Evolutionary conservation across 1,140 invertebrate species (phyloP).

Genomic region (Apocrypta bakeri): DNA sequence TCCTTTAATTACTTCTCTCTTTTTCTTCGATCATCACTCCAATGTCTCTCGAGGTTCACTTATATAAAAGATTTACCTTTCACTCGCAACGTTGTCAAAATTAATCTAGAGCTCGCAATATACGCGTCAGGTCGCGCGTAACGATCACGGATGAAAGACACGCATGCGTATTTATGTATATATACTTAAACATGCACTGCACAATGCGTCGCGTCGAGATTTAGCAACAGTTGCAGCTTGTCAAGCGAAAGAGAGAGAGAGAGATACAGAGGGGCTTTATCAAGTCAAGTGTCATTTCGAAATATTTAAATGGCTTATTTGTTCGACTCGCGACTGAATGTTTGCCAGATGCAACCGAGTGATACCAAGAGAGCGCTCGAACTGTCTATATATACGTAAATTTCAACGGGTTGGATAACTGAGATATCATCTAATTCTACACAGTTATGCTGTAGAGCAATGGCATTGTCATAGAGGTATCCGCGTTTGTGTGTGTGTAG

Average conservation of each 20-base stretch:
- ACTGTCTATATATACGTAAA: neutral
- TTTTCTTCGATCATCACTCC: constrained; percentile 4
- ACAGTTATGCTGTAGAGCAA: no score
- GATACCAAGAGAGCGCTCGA: neutral
- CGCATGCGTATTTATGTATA: neutral
- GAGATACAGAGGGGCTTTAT: neutral
- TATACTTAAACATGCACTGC: constrained; percentile 43
- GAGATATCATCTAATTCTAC: neutral
- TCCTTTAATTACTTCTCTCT: constrained; percentile 7
- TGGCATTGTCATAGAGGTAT: neutral
- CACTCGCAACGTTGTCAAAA: constrained; percentile 1
- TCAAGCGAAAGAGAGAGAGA: no score
- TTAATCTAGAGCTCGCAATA: neutral
- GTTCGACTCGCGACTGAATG: neutral
- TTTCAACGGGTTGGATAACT: constrained; percentile 18
- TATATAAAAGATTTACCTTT: constrained; percentile 4
- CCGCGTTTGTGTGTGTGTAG: no score
- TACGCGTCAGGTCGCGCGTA: neutral
- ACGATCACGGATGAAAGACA: neutral
- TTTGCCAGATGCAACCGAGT: constrained; percentile 11
- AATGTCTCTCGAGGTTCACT: neutral
- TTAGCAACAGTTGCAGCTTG: neutral
- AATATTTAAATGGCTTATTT: constrained; percentile 34
- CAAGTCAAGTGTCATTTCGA: constrained; percentile 2
- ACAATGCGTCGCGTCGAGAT: constrained; percentile 32